These are phyloP conservation scores for Pagetopsis macropterus DNA, from an alignment of 2,797 vertebrate genomes.

Conservation along the genomic window DNA sequence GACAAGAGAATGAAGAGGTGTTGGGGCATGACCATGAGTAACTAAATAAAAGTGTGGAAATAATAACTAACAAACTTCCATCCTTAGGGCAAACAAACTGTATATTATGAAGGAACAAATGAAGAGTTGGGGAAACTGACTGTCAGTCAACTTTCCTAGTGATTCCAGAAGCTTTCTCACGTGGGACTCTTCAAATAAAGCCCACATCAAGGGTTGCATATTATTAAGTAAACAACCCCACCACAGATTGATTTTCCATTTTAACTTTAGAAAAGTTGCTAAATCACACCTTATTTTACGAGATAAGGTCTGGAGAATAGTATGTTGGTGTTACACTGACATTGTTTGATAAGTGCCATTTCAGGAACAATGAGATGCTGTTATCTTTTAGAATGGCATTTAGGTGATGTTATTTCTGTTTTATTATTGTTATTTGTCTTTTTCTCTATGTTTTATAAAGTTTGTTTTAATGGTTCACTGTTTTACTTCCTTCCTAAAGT, in stretches of 20 bases:
- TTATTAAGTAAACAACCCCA: background rate
- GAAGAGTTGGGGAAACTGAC: background rate
- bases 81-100: background rate
- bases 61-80: background rate
- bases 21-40: conserved; percentile 29
- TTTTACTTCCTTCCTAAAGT: no score
- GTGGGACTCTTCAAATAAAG: background rate
- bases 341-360: no score
- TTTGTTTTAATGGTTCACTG: no score
- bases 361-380: no score
- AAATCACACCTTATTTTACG: background rate
- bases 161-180: background rate
- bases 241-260: background rate
- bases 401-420: no score
- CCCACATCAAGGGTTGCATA: background rate
- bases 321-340: background rate
- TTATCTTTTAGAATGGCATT: no score
- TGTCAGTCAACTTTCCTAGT: conserved; percentile 15
- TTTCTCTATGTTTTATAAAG: no score
- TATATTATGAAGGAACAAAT: background rate
- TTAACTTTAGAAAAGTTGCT: background rate
- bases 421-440: no score
- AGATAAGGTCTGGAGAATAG: background rate
- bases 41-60: conserved; percentile 26
- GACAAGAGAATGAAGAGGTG: conserved; percentile 26